Percentiles rank a stretch among this genome's conserved stretches.
phyloP scores from a whole-genome alignment of 2,113 vertebrate genomes.

The Helogale parvula region DNA sequence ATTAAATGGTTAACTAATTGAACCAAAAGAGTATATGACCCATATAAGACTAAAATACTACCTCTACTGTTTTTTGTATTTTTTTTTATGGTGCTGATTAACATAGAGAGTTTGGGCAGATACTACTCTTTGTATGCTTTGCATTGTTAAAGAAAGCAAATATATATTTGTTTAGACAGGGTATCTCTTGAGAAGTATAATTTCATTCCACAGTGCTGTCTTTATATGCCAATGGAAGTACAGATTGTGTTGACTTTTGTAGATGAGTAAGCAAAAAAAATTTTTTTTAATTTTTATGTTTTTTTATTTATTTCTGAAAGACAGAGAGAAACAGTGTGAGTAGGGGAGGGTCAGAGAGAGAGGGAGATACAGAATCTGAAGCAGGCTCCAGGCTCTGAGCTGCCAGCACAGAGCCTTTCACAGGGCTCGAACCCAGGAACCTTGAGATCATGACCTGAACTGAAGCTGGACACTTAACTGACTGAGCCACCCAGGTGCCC shows the following conservation, averaged over 20 bases:
- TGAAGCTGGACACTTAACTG: no score
- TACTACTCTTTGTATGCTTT: neutral
- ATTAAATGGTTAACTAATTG: constrained; percentile 82
- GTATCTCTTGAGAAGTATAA: neutral
- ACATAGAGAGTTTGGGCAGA: neutral
- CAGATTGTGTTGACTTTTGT: neutral
- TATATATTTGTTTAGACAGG: neutral
- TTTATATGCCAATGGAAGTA: neutral
- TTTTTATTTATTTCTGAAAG: no score
- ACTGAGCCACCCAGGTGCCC: no score
- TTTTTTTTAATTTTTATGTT: no score
- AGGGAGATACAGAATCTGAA: no score
- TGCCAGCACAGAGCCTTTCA: no score
- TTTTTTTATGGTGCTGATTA: neutral
- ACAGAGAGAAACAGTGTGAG: no score
- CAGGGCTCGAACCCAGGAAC: no score
- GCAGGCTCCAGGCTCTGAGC: no score
- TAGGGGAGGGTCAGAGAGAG: no score
- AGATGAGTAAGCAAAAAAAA: neutral
- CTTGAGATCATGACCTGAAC: no score
- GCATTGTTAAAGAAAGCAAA: neutral
- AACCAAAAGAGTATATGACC: constrained; percentile 65
- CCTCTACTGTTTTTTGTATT: neutral
- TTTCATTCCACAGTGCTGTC: neutral
- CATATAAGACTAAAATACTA: constrained; percentile 39